Base-by-base conservation (phyloP, 2,113 vertebrate genomes). In the Kryptolebias marmoratus region DNA sequence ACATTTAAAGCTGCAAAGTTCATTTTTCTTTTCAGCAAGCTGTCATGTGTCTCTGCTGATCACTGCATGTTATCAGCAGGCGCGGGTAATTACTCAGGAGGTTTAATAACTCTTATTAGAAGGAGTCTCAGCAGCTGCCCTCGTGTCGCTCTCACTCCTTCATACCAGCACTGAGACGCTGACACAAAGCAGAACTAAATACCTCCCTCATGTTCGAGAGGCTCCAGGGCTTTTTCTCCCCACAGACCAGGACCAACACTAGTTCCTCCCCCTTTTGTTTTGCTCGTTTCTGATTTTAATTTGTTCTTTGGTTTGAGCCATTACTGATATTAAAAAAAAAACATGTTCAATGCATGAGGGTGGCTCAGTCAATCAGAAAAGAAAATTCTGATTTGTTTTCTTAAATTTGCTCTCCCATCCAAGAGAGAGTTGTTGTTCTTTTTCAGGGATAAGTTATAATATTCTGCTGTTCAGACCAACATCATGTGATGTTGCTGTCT, bases 401-500 rank as follows among this genome's bases (percentile, higher is more conserved):
- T 71, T 31, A 5, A 31, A 31, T n/a, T 22, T 59, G 2, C n/a
- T 61, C 18, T 10, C 9, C 31, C 30, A 39, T 39, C 15, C 53
- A 48, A 11, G 5, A 3, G 5, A 18, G 11, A 8, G 22, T 18
- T 31, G 11, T 22, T 11, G 5, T 16, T 50, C 12, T 22, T 5
- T 59, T 60, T 16, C 28, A 14, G 30, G 31, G 50, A 67, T 42
- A 36, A 16, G 62, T 75, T 74, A 62, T 56, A 86, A 71, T 48
- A 36, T 11, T 48, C 64, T 55, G 36, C 54, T 67, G 58, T 67
- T 77, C 61, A 2, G 50, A 42, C 57, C 47, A 1, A 22, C 12
- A 67, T 81, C 87, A 85, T 81, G 84, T 90, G 90, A 82, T 22
- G 0, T 9, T 47, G 28, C 39, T 44, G 68, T 48, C 73, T 58